Conservation (phyloP, 2,113 vertebrate genomes). For the Aptenodytes forsteri region DNA sequence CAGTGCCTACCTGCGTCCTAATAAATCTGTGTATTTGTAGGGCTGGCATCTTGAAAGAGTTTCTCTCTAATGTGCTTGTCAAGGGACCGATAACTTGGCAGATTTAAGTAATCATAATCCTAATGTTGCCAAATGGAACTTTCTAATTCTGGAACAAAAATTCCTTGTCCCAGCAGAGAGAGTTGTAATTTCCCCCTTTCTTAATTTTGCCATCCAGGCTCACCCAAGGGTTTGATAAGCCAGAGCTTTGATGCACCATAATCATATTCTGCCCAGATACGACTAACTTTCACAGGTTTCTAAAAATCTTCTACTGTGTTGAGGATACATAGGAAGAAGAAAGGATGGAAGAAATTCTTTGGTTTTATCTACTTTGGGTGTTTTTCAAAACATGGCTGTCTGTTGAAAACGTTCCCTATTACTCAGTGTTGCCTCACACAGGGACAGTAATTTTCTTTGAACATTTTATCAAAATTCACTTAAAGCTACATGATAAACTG, state of each 20-base stretch:
- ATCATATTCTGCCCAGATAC: not conserved
- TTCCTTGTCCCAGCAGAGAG: not conserved
- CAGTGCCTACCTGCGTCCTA: not conserved
- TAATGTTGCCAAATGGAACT: not conserved
- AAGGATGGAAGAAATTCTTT: not conserved
- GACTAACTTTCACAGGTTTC: not conserved
- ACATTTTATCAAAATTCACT: conserved; percentile 47
- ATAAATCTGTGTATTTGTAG: not conserved
- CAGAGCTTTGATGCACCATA: not conserved
- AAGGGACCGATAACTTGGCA: not conserved
- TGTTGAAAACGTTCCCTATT: conserved; percentile 16
- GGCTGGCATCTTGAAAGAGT: not conserved
- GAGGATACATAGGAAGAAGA: not conserved
- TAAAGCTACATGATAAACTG: conserved; percentile 46
- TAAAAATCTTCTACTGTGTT: not conserved
- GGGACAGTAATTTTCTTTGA: conserved; percentile 45
- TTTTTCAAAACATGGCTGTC: not conserved
- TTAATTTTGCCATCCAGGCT: not conserved
- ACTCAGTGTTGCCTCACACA: conserved; percentile 47
- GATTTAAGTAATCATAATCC: not conserved
- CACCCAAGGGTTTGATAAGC: not conserved
- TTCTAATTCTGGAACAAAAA: not conserved
- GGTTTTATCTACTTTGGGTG: not conserved
- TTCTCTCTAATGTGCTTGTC: not conserved
- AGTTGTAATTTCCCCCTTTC: not conserved